These are phyloP conservation scores for Planiliza haematocheilus DNA, from an alignment of 2,113 vertebrate genomes.

Conservation along the genomic window DNA sequence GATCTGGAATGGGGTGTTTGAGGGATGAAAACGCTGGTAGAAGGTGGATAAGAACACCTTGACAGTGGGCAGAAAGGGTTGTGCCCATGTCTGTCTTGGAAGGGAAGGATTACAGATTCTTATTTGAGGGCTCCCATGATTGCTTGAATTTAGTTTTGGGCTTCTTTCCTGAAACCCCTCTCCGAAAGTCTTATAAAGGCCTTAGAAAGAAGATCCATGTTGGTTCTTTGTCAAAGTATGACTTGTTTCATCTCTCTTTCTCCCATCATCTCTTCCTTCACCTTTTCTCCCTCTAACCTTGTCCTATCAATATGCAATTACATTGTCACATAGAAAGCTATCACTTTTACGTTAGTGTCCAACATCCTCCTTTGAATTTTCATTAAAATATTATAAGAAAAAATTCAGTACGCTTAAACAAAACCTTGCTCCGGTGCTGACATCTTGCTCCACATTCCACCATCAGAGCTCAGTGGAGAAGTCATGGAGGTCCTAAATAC, in stretches of 20 bases:
- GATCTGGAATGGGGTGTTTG: slow-evolving; percentile 16
- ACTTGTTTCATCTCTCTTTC: slow-evolving; percentile 30
- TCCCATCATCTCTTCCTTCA: slow-evolving; percentile 18
- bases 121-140: slow-evolving; percentile 22
- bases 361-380: slow-evolving; percentile 22
- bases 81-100: slow-evolving; percentile 22
- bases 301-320: slow-evolving; percentile 73
- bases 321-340: slow-evolving; percentile 47
- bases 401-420: slow-evolving; percentile 6
- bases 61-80: slow-evolving; percentile 5
- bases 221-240: slow-evolving; percentile 20
- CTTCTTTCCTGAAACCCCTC: slow-evolving; percentile 12
- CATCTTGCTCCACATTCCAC: slow-evolving; percentile 39
- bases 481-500: slow-evolving; percentile 35
- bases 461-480: slow-evolving; percentile 36
- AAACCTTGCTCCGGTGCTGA: slow-evolving; percentile 16
- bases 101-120: slow-evolving; percentile 34
- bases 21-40: slow-evolving; percentile 8
- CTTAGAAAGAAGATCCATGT: slow-evolving; percentile 50
- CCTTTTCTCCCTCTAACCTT: slow-evolving; percentile 10
- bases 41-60: slow-evolving; percentile 19
- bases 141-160: slow-evolving; percentile 14
- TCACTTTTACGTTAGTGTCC: slow-evolving; percentile 24
- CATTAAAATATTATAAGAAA: background rate
- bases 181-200: slow-evolving; percentile 51